Evolutionary conservation across 2,797 vertebrate species (phyloP).

Genomic region (Lateolabrax maculatus): DNA sequence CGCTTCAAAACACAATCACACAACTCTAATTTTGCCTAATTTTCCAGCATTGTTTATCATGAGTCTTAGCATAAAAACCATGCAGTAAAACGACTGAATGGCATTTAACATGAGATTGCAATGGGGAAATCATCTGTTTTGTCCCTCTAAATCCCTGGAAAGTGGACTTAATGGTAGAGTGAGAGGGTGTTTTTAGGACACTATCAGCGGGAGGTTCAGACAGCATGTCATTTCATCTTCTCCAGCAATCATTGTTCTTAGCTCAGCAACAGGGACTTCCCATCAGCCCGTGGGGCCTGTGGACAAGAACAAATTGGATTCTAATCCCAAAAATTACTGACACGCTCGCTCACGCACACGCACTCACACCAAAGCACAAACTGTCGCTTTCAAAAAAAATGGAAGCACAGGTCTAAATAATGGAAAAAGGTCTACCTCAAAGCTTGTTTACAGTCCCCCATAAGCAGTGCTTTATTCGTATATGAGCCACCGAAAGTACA

Average conservation of each 20-base stretch:
- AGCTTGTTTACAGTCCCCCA: conserved; percentile 5
- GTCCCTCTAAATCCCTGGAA: conserved; percentile 32
- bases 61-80: neutral
- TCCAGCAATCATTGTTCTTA: conserved; percentile 59
- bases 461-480: neutral
- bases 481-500: neutral
- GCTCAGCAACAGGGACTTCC: conserved; percentile 47
- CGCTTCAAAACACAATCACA: neutral
- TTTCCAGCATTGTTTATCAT: neutral
- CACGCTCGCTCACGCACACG: conserved; percentile 26
- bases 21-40: neutral
- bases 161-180: conserved; percentile 37
- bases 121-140: conserved; percentile 26
- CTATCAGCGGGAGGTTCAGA: conserved; percentile 35
- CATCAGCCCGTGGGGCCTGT: conserved; percentile 45
- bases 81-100: neutral
- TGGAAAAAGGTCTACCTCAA: conserved; percentile 2
- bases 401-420: conserved; percentile 18
- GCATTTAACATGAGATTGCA: neutral
- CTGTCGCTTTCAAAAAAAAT: conserved; percentile 25
- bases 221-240: conserved; percentile 63
- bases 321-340: conserved; percentile 64
- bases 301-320: conserved; percentile 68
- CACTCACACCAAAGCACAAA: neutral
- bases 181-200: conserved; percentile 52